Evolutionary conservation across 1,140 invertebrate species (phyloP).

Genomic region (Tigriopus japonicus): DNA sequence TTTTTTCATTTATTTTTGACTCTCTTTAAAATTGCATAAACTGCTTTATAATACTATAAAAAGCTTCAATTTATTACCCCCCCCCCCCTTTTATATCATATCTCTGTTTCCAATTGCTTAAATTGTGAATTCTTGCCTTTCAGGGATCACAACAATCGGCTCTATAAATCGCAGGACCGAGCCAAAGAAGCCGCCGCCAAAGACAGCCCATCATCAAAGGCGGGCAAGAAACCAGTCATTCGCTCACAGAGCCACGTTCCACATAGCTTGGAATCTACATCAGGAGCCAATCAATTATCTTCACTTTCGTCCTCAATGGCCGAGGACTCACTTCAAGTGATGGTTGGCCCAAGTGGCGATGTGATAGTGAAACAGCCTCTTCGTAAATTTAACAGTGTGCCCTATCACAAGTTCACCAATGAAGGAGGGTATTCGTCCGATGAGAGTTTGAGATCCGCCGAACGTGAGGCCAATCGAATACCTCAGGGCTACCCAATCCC

Average conservation of each 20-base stretch:
- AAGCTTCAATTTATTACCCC: too few relatives aligned
- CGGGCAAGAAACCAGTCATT: slow-evolving; percentile 4
- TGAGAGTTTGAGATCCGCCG: background rate
- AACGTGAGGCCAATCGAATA: too few relatives aligned
- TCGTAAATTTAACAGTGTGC: slow-evolving; percentile 11
- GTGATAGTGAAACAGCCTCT: background rate
- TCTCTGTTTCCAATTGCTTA: too few relatives aligned
- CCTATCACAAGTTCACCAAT: slow-evolving; percentile 12
- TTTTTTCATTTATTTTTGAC: too few relatives aligned
- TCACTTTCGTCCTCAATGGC: background rate
- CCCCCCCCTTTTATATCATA: too few relatives aligned
- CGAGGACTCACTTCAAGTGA: background rate
- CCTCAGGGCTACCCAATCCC: too few relatives aligned
- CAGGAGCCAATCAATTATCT: background rate
- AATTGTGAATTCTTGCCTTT: too few relatives aligned
- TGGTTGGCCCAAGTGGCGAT: background rate
- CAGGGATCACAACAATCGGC: too few relatives aligned
- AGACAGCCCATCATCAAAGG: background rate
- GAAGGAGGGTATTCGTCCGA: slow-evolving; percentile 12
- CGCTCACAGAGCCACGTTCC: background rate
- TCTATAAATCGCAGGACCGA: too few relatives aligned
- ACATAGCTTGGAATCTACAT: background rate
- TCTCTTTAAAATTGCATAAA: too few relatives aligned
- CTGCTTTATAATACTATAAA: too few relatives aligned
- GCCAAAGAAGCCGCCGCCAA: background rate